phyloP scores from a whole-genome alignment of 2,888 invertebrate genomes.

The Drosophila monieri region DNA sequence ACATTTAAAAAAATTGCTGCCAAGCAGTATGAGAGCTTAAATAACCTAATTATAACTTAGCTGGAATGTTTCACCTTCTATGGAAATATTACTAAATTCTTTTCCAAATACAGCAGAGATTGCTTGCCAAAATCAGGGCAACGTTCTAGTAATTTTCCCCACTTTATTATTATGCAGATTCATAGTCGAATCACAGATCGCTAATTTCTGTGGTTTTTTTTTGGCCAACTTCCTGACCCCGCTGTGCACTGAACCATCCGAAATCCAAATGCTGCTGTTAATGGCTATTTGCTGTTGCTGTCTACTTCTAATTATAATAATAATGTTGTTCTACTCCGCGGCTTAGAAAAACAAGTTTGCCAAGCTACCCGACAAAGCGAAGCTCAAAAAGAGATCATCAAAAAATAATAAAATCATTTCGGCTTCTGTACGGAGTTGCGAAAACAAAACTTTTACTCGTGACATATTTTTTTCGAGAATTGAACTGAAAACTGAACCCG shows the following conservation, averaged over 20 bases:
- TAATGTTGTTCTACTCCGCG: slow-evolving; percentile 61
- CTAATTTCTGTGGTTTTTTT: slow-evolving; percentile 59
- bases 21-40: neutral
- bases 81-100: neutral
- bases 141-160: slow-evolving; percentile 25
- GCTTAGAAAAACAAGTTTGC: slow-evolving; percentile 68
- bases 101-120: slow-evolving; percentile 2
- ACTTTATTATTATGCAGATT: slow-evolving; percentile 21
- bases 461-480: slow-evolving; percentile 65
- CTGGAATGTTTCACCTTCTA: neutral
- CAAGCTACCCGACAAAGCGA: slow-evolving; percentile 8
- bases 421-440: slow-evolving; percentile 53
- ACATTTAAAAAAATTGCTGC: neutral
- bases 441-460: slow-evolving; percentile 60
- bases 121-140: slow-evolving; percentile 32
- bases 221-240: slow-evolving; percentile 68
- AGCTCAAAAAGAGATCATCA: slow-evolving; percentile 24
- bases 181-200: slow-evolving; percentile 33
- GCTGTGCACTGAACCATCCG: slow-evolving; percentile 66
- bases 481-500: slow-evolving; percentile 50
- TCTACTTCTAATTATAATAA: slow-evolving; percentile 65
- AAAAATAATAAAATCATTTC: slow-evolving; percentile 26
- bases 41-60: no score
- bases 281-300: slow-evolving; percentile 55
- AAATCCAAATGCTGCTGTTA: slow-evolving; percentile 55